Evolutionary conservation across 2,113 vertebrate species (phyloP), one percentile per base, ranked within the genome.

Genomic region (Lagenorhynchus albirostris): DNA sequence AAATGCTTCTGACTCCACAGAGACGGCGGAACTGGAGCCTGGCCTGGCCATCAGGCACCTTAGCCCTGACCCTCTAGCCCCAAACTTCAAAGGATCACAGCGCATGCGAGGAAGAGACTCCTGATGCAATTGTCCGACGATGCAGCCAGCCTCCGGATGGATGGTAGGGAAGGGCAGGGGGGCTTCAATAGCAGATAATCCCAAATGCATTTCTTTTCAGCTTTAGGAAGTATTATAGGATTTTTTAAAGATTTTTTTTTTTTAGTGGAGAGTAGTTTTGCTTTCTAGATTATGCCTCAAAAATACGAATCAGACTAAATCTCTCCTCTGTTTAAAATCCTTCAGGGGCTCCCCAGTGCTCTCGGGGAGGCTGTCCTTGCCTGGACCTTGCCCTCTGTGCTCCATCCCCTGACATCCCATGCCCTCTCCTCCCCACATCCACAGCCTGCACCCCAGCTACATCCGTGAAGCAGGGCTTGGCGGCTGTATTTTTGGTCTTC

Each of bases 1-100:
- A 85, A 91, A 68, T 8, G 41, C 41, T 92, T 53, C 92, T 12
- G 47, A 73, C 79, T 96, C 86, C 38, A 2, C 5, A 62, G 74
- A 88, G 90, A 81, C 0, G 0, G 73, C 12, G 3, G 68, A 74
- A n/a, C 6, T 6, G 26, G 89, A 94, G 44, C 47, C 73, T 0
- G 2, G 58, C 83, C 41, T 10, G 4, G 53, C 91, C 76, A 11
- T 47, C n/a, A 8, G 74, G 26, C n/a, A 7, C 65, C 44, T 70
- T n/a, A 84, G 18, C 23, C 44, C 13, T 77, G 79, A 47, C 36
- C 50, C 50, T 36, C 58, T 21, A 62, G 2, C 20, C 68, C 70
- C 67, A 25, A 17, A 55, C 5, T 23, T 29, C 62, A 70, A 82
- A 73, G 53, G 38, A 50, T 74, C 65, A 50, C 84, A 47, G 21